Conservation (phyloP, 2,797 vertebrate species). For the Rallus crepitans region DNA sequence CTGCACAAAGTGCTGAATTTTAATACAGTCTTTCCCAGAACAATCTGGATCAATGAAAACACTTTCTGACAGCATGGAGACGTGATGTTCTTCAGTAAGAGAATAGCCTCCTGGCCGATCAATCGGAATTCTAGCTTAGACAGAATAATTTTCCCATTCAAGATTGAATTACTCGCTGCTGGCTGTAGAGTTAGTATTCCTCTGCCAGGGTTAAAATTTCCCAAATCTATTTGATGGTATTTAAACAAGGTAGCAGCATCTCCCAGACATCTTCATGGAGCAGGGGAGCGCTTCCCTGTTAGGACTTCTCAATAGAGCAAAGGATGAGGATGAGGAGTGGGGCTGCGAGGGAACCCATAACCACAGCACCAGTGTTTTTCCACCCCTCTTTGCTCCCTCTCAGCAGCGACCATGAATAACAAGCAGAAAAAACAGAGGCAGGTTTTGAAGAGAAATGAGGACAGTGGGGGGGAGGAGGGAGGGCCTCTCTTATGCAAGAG, state of each 20-base stretch:
- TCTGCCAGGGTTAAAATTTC: background rate
- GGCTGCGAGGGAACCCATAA: background rate
- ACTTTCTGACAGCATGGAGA: background rate
- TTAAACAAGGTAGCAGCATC: background rate
- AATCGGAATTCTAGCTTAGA: background rate
- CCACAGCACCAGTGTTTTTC: background rate
- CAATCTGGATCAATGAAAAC: background rate
- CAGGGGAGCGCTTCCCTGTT: background rate
- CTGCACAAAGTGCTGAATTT: background rate
- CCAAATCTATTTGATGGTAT: background rate
- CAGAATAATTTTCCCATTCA: background rate
- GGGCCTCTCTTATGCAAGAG: conserved; percentile 45
- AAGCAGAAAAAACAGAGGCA: conserved; percentile 72
- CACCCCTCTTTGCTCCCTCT: conserved; percentile 18
- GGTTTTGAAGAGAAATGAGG: conserved; percentile 61
- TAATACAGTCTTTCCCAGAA: background rate
- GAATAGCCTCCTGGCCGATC: fast-evolving
- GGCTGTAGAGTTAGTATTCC: background rate
- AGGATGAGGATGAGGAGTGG: background rate
- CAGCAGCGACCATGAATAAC: conserved; percentile 51
- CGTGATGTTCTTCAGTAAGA: background rate
- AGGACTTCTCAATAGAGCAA: background rate
- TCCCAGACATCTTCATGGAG: fast-evolving
- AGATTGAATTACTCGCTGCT: background rate
- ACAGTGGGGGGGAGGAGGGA: background rate